phyloP scores from a whole-genome alignment of 2,113 vertebrate genomes.

The Laticauda colubrina region DNA sequence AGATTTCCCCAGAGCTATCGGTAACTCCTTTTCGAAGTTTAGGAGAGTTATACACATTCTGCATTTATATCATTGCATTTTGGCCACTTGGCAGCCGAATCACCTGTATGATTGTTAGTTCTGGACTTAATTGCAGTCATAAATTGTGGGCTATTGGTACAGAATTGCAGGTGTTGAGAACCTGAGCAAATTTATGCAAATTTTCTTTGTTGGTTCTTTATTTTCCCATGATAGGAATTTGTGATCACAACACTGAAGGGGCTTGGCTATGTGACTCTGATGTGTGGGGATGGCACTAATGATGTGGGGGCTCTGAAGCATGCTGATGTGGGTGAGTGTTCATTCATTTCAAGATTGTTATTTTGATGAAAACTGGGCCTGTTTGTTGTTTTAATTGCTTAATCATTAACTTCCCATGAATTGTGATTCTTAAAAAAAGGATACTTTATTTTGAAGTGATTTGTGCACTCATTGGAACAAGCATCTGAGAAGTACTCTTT shows the following conservation, averaged over 20 bases:
- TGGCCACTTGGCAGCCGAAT: no score
- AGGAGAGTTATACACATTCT: not conserved
- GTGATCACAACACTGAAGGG: conserved; percentile 95
- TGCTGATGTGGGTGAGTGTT: conserved; percentile 86
- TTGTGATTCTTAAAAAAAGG: not conserved
- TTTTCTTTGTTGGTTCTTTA: no score
- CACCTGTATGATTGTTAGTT: not conserved
- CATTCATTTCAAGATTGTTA: not conserved
- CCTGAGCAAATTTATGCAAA: not conserved
- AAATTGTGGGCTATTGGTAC: not conserved
- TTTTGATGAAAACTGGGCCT: not conserved
- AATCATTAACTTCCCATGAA: not conserved
- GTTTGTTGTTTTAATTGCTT: not conserved
- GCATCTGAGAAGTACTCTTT: not conserved
- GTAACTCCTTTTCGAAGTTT: not conserved
- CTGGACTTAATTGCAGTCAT: not conserved
- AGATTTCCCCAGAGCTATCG: not conserved
- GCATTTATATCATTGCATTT: not conserved
- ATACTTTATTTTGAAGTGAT: not conserved
- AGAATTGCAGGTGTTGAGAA: not conserved
- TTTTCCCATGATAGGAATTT: conserved; percentile 78
- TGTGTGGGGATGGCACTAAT: conserved; percentile 97
- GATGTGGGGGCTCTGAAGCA: conserved; percentile 96
- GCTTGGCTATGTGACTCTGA: conserved; percentile 88
- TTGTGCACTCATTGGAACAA: not conserved